Evolutionary conservation across 2,113 vertebrate genomes (phyloP), one percentile per base, ranked within the genome.

Genomic region (Cervus canadensis): DNA sequence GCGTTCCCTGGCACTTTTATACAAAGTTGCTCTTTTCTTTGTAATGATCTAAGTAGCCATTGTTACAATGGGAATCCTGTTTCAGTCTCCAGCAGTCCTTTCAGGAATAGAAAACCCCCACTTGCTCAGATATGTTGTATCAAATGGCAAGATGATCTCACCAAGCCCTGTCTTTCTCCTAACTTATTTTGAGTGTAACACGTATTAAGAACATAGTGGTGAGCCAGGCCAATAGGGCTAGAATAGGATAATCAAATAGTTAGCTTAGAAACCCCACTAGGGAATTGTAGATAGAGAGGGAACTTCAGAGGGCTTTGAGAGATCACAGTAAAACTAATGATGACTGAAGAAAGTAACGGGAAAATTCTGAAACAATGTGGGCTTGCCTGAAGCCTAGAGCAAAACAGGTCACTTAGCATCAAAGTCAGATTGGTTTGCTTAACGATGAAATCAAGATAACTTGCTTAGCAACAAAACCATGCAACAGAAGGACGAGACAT

Each of bases 71-170:
- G 14, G 93, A 90, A 89, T 95, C 23, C 3, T 26, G n/a, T 94
- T 97, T 97, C 97, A 23, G 28, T 93, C 97, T 84, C 79, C 62
- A n/a, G 59, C 54, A 62, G 19, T 62, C 90, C 23, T 64, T 90
- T 95, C 30, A 84, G 91, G 56, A 91, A 74, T 3, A 71, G 76
- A 19, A 59, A 71, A 78, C 25, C 7, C 3, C 30, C 59, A 50
- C 88, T 67, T 74, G 95, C 54, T 95, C 45, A 25, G 67, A 85
- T 56, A 7, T 0, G 10, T 81, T 0, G 7, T 85, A 40, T 91
- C 83, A 93, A 89, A 82, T 2, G 19, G 14, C 52, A 91, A 43
- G 40, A 78, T 52, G 76, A 74, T 88, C 86, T 96, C 91, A 82
- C 50, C 60, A 30, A 76, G 87, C 60, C 7, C 57, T 30, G 54